Evolutionary conservation across 2,888 invertebrate genomes (phyloP).

Genomic region (Lepidochitona cinerea): DNA sequence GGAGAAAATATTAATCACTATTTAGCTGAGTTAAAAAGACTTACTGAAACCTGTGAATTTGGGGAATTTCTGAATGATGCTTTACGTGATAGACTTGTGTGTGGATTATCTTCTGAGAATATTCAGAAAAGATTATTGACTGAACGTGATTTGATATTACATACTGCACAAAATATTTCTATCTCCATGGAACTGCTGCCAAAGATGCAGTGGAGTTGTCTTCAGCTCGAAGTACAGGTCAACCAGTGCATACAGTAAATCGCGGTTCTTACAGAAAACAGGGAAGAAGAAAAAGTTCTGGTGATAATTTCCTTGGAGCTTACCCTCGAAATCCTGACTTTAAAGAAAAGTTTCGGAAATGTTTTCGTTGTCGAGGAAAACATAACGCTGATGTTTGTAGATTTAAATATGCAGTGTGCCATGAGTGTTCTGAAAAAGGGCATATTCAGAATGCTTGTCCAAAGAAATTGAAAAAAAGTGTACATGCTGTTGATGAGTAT

Average conservation of each 20-base stretch:
- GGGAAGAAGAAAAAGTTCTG: background rate
- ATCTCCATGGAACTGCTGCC: constrained; percentile 27
- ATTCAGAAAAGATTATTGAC: constrained; percentile 26
- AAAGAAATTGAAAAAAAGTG: background rate
- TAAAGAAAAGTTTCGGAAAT: background rate
- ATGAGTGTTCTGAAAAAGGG: constrained; percentile 10
- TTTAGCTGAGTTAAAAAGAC: constrained; percentile 22
- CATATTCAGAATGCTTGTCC: constrained; percentile 7
- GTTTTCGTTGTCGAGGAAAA: constrained; percentile 7
- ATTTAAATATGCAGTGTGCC: constrained; percentile 12
- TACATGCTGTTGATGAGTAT: background rate
- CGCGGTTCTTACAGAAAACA: background rate
- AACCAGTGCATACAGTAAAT: background rate
- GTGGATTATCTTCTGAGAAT: constrained; percentile 19
- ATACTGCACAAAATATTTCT: constrained; percentile 17
- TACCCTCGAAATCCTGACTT: background rate
- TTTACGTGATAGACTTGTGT: constrained; percentile 31
- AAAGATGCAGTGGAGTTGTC: constrained; percentile 23
- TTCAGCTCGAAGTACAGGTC: background rate
- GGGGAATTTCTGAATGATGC: constrained; percentile 15
- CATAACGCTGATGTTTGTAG: constrained; percentile 11
- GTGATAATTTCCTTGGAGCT: background rate
- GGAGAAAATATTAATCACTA: constrained; percentile 17
- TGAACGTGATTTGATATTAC: constrained; percentile 10
- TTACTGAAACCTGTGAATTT: constrained; percentile 29